Conservation (phyloP, 2,888 invertebrate genomes). For the Drosophila flavopinicola region DNA sequence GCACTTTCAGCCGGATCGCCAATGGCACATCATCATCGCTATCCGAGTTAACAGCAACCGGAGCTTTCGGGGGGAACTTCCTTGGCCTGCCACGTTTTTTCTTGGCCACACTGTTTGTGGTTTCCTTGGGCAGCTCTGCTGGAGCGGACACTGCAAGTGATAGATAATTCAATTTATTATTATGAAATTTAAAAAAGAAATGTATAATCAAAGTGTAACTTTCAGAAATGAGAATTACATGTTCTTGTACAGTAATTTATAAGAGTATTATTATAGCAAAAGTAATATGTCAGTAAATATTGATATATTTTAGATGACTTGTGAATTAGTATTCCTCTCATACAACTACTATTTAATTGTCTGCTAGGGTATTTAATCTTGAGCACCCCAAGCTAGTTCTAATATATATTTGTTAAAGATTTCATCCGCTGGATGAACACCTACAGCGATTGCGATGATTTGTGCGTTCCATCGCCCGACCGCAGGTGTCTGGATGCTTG, state of each 20-base stretch:
- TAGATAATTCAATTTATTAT: not conserved
- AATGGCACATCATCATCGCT: constrained; percentile 69
- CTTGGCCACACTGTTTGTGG: constrained; percentile 8
- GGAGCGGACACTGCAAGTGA: constrained; percentile 24
- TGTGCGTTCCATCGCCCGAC: constrained; percentile 70
- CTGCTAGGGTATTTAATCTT: too few species aligned
- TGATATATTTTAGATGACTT: too few species aligned
- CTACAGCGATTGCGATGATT: constrained; percentile 30
- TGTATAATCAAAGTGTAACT: too few species aligned
- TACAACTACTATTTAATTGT: too few species aligned
- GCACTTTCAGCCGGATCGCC: constrained; percentile 55
- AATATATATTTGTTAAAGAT: too few species aligned
- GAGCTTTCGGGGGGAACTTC: constrained; percentile 27
- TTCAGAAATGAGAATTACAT: too few species aligned
- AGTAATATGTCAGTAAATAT: too few species aligned
- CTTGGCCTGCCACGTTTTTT: constrained; percentile 53
- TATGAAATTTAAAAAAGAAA: not conserved
- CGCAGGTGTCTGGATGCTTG: constrained; percentile 85
- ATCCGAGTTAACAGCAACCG: constrained; percentile 27
- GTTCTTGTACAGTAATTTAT: too few species aligned
- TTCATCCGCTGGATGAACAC: not conserved
- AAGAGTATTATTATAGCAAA: too few species aligned
- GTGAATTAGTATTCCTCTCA: too few species aligned
- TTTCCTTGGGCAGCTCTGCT: constrained; percentile 2
- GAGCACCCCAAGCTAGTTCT: too few species aligned